Base-by-base conservation (phyloP, 2,113 vertebrate genomes). In the Sisor rabdophorus region DNA sequence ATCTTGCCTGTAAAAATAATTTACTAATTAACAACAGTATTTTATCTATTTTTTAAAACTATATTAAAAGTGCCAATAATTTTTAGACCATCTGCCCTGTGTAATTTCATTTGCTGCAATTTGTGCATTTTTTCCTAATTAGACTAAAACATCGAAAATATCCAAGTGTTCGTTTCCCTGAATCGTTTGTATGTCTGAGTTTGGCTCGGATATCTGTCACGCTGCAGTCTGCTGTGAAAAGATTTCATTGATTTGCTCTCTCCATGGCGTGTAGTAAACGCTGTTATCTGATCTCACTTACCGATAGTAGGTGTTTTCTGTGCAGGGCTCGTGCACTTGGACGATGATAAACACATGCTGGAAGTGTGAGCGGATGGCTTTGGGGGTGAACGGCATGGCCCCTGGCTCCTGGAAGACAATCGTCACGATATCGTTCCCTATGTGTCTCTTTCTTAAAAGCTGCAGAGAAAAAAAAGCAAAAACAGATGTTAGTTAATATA, bases 351-450 rank as follows among this genome's bases (percentile, higher is more conserved):
- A 96, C 61, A 96, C 92, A 0, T 96, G 95, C 76, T 96, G 95
- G 84, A 96, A 96, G 85, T 96, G 95, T 0, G 95, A 96, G 50
- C 95, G 94, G 77, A 96, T 95, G 78, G 93, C 90, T 85, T 92
- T 89, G 0, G 95, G 95, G 3, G 93, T 95, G 87, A 96, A 96
- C 24, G 95, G 93, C 71, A 90, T 87, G 1, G 95, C 93, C 19
- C 93, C 94, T 0, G 94, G 93, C 76, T 96, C 95, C 89, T 96
- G 95, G 89, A 96, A 96, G 86, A 96, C 93, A 81, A 96, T 94
- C 10, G 95, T 96, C 83, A 96, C 93, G 0, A 96, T 96, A 87
- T 96, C 93, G 19, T 96, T 96, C 74, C 95, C 95, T 1, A 96
- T 95, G 85, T 96, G 95, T 53, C 95, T 92, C 70, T 96, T 96